A percentile compares a stretch with the other conserved stretches of the same genome.
phyloP scores from a whole-genome alignment of 1,140 invertebrate genomes.

The Drusus annulatus region DNA sequence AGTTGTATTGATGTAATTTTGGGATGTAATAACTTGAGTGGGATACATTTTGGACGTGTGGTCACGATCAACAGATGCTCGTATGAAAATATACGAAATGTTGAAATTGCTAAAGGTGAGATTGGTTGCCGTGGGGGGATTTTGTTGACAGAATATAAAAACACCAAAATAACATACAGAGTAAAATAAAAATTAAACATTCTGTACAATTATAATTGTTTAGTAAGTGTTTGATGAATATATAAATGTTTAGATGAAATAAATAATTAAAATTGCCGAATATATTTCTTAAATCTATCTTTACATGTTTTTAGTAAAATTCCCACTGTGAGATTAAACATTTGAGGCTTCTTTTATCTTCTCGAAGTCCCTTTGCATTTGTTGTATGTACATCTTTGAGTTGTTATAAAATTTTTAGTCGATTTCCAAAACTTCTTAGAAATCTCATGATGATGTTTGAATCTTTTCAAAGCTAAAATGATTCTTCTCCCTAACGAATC shows the following conservation, averaged over 20 bases:
- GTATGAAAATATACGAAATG: too few species aligned
- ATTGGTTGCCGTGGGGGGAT: conserved; percentile 8
- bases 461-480: background rate
- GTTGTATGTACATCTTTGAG: too few species aligned
- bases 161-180: conserved; percentile 14
- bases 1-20: too few species aligned
- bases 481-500: conserved; percentile 24
- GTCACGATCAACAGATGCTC: too few species aligned
- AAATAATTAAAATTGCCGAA: background rate
- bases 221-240: conserved; percentile 3
- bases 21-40: too few species aligned
- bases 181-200: background rate
- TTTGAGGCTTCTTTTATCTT: too few species aligned
- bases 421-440: too few species aligned
- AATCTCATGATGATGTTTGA: conserved; percentile 3
- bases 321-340: too few species aligned
- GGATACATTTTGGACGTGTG: too few species aligned
- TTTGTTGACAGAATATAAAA: conserved; percentile 14
- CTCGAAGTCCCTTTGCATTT: too few species aligned
- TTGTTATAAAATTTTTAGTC: too few species aligned
- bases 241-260: background rate
- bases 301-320: background rate
- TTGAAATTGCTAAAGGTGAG: background rate
- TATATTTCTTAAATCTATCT: background rate
- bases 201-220: background rate